Percentiles rank a stretch among this genome's conserved stretches.
Evolutionary conservation across 2,888 invertebrate genomes (phyloP).

Genomic region (Pristionchus maxplancki): DNA sequence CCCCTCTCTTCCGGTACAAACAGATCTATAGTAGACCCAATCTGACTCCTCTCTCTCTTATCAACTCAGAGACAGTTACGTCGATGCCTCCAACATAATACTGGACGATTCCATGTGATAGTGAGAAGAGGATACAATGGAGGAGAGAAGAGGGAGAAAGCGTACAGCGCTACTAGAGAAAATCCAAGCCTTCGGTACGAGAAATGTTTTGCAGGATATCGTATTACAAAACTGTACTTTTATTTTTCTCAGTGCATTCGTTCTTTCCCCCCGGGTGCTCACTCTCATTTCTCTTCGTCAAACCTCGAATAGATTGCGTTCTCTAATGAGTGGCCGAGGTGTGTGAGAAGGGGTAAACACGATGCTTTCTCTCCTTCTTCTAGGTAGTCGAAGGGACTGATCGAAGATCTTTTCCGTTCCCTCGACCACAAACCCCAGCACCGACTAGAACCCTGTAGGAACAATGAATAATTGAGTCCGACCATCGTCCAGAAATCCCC

Average conservation of each 20-base stretch:
- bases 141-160: neutral
- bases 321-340: neutral
- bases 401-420: neutral
- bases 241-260: neutral
- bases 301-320: neutral
- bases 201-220: too few species aligned
- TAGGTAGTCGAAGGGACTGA: neutral
- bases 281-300: neutral
- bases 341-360: neutral
- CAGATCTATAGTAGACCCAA: neutral
- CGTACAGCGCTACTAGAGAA: too few species aligned
- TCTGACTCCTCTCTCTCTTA: slow-evolving; percentile 4
- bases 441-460: too few species aligned
- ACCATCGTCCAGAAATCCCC: too few species aligned
- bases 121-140: neutral
- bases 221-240: too few species aligned
- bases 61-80: neutral
- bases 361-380: neutral
- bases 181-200: too few species aligned
- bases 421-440: neutral
- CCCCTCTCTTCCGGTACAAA: slow-evolving; percentile 10
- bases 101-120: slow-evolving; percentile 25
- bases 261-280: neutral
- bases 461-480: neutral
- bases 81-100: slow-evolving; percentile 5